A percentile compares a stretch with the other conserved stretches of the same genome.
These are phyloP conservation scores for Sinella curviseta DNA, from an alignment of 1,140 invertebrate species.

Conservation along the genomic window DNA sequence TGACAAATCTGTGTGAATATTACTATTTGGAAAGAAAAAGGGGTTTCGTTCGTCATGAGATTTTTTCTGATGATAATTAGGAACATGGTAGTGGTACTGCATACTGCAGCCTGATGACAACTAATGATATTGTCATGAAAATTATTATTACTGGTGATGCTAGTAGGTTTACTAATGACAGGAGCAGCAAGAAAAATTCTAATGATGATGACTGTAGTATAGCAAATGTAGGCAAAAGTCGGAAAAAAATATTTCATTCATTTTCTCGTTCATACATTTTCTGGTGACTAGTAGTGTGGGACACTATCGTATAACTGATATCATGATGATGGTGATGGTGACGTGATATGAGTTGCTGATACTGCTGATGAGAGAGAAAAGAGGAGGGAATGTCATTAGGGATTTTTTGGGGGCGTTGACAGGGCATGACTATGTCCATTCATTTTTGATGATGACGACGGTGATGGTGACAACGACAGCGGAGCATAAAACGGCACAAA, in stretches of 20 bases:
- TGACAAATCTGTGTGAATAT: neutral
- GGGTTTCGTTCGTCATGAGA: neutral
- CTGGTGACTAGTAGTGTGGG: neutral
- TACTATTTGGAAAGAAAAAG: no score
- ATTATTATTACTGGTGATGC: neutral
- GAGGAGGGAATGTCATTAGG: slow-evolving; percentile 15
- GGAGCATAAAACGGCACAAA: no score
- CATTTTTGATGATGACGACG: no score
- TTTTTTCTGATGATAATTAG: no score
- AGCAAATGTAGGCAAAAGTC: no score
- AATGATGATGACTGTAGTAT: slow-evolving; percentile 18
- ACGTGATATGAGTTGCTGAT: no score
- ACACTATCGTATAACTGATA: neutral
- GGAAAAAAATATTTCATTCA: slow-evolving; percentile 19
- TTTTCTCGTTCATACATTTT: neutral
- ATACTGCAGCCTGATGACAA: slow-evolving; percentile 3
- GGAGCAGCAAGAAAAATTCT: neutral
- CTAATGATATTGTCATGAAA: slow-evolving; percentile 18
- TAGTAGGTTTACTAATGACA: neutral
- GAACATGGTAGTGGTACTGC: neutral
- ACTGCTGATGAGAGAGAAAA: slow-evolving; percentile 7
- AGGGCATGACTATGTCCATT: slow-evolving; percentile 44
- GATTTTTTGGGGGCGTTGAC: slow-evolving; percentile 38
- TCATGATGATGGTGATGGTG: neutral
- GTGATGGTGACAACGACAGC: no score